Percentiles rank a stretch among this genome's conserved stretches.
These are phyloP conservation scores for Neotoma lepida DNA, from an alignment of 2,113 vertebrate species.

Conservation along the genomic window DNA sequence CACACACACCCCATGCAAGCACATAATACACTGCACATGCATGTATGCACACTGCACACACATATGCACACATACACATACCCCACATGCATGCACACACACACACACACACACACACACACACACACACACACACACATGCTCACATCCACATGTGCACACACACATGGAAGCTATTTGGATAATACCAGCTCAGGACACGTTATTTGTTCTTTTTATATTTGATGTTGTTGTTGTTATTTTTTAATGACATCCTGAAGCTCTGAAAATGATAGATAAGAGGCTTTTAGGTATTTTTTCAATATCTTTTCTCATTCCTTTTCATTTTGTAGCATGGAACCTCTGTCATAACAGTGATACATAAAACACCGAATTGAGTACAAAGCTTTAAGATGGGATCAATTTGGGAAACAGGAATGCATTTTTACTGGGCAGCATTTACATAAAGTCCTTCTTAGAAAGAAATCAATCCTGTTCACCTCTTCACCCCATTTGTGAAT, in stretches of 20 bases:
- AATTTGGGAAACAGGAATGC: slow-evolving; percentile 60
- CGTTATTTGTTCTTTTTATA: slow-evolving; percentile 17
- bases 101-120: neutral
- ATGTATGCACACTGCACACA: neutral
- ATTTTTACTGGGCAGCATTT: slow-evolving; percentile 45
- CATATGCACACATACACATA: too few relatives aligned
- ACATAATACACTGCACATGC: neutral
- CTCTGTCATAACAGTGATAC: slow-evolving; percentile 59
- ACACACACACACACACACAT: neutral
- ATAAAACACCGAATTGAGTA: slow-evolving; percentile 32
- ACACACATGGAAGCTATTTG: neutral
- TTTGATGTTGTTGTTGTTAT: neutral
- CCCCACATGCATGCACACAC: neutral
- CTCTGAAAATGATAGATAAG: slow-evolving; percentile 41
- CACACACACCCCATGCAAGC: neutral
- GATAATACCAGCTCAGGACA: slow-evolving; percentile 49
- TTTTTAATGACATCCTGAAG: neutral
- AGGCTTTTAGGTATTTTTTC: slow-evolving; percentile 48
- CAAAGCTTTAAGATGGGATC: slow-evolving; percentile 65
- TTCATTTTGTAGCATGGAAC: slow-evolving; percentile 60
- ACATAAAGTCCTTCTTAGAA: slow-evolving; percentile 67
- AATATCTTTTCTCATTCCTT: slow-evolving; percentile 53
- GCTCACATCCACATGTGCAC: too few relatives aligned
- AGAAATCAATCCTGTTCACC: slow-evolving; percentile 71
- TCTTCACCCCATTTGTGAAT: slow-evolving; percentile 59